phyloP scores from a whole-genome alignment of 2,797 vertebrate genomes.

The Astyanax mexicanus region DNA sequence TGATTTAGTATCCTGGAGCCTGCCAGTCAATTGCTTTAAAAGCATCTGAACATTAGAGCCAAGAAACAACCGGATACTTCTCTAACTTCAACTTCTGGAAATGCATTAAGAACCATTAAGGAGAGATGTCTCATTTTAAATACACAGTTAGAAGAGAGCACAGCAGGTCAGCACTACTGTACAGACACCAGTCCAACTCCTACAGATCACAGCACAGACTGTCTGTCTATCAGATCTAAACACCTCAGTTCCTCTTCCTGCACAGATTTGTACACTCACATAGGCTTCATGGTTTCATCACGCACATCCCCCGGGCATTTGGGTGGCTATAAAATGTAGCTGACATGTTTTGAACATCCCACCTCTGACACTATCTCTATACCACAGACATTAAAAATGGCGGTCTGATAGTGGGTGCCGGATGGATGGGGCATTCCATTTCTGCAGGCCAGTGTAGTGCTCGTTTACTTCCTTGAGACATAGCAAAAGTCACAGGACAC shows the following conservation, averaged over 20 bases:
- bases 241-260: neutral
- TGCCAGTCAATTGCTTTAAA: neutral
- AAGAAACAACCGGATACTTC: neutral
- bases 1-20: neutral
- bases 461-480: too few species aligned
- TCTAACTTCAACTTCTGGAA: neutral
- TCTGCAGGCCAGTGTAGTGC: too few species aligned
- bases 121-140: neutral
- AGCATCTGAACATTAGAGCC: neutral
- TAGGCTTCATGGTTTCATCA: constrained; percentile 8
- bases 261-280: neutral
- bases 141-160: neutral
- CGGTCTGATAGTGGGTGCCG: too few species aligned
- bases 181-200: neutral
- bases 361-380: constrained; percentile 38
- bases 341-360: constrained; percentile 20
- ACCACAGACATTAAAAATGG: neutral
- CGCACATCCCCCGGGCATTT: neutral
- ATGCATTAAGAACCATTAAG: neutral
- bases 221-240: neutral
- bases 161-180: neutral
- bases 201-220: neutral
- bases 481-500: too few species aligned
- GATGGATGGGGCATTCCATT: too few species aligned
- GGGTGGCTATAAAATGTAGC: neutral